phyloP scores from a whole-genome alignment of 2,797 vertebrate species.

The Anabas testudineus region DNA sequence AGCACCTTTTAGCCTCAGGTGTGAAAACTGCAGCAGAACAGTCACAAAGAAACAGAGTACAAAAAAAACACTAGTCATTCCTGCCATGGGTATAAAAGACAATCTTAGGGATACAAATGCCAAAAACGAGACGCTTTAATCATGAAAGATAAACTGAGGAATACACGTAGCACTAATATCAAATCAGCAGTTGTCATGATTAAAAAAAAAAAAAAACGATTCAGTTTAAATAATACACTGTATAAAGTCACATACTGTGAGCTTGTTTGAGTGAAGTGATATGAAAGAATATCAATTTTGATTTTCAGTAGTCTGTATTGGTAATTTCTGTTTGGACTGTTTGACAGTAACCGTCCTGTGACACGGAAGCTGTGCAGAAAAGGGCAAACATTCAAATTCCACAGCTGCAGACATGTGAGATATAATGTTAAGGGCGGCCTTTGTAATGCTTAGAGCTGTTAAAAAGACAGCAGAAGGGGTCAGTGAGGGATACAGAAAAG shows the following conservation, averaged over 20 bases:
- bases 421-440: conserved; percentile 67
- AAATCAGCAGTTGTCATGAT: conserved; percentile 9
- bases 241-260: neutral
- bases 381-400: conserved; percentile 62
- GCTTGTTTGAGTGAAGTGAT: neutral
- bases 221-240: neutral
- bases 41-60: conserved; percentile 25
- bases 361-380: conserved; percentile 52
- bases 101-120: neutral
- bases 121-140: conserved; percentile 18
- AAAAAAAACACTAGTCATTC: conserved; percentile 12
- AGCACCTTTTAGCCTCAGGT: conserved; percentile 32
- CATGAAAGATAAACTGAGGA: conserved; percentile 5
- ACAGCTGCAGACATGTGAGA: conserved; percentile 31
- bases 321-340: conserved; percentile 49
- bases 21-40: conserved; percentile 35
- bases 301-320: conserved; percentile 22
- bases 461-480: conserved; percentile 56
- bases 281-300: too few relatives aligned
- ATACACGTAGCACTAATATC: neutral
- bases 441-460: conserved; percentile 42
- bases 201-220: neutral
- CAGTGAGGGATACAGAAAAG: conserved; percentile 63
- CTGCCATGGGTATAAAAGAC: conserved; percentile 21
- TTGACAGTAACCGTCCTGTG: conserved; percentile 45